phyloP scores from a whole-genome alignment of 2,888 invertebrate species.

The Baccha elongata region DNA sequence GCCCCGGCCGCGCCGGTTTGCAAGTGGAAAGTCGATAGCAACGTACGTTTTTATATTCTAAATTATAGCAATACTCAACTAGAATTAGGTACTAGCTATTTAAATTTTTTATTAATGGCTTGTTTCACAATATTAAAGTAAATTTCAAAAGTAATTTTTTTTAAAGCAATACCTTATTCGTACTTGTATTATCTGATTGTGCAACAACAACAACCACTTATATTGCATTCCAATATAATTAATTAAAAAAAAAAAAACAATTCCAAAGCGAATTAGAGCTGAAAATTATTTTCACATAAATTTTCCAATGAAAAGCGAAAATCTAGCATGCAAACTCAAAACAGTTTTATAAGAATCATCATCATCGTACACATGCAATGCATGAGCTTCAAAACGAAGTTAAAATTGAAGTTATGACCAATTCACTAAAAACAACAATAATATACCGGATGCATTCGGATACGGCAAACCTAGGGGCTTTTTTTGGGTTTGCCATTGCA shows the following conservation, averaged over 20 bases:
- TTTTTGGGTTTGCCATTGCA: constrained; percentile 56
- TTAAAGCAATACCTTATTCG: too few species aligned
- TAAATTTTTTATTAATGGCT: too few species aligned
- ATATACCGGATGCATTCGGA: constrained; percentile 50
- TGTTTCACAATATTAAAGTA: too few species aligned
- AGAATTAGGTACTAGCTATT: too few species aligned
- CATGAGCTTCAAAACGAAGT: constrained; percentile 27
- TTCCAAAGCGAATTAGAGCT: constrained; percentile 69
- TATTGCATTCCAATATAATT: constrained; percentile 46
- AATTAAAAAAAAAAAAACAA: constrained; percentile 68
- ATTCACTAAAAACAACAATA: constrained; percentile 14
- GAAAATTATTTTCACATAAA: constrained; percentile 72
- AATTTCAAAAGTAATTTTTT: too few species aligned
- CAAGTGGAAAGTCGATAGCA: too few species aligned
- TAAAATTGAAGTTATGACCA: constrained; percentile 19
- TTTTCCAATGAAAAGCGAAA: constrained; percentile 69
- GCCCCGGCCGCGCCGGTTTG: too few species aligned
- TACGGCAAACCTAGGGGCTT: constrained; percentile 33
- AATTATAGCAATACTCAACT: too few species aligned
- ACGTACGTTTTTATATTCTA: too few species aligned
- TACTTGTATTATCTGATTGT: constrained; percentile 36
- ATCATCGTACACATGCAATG: constrained; percentile 20
- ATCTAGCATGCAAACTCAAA: constrained; percentile 11
- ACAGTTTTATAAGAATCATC: constrained; percentile 15
- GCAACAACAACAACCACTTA: constrained; percentile 33